Conservation (phyloP, 2,888 invertebrate genomes). For the Metallyticus violacea region DNA sequence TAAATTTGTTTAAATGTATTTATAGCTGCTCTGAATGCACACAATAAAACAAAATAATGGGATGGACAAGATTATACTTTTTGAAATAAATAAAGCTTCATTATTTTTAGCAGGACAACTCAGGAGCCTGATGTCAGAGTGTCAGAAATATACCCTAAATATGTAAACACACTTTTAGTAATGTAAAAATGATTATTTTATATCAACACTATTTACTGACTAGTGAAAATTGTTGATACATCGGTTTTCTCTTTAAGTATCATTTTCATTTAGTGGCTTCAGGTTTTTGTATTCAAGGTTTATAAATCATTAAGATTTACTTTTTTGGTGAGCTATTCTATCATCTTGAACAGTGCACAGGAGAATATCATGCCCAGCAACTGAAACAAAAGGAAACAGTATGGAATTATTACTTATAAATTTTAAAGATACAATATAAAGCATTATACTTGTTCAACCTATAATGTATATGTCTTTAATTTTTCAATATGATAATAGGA, state of each 20-base stretch:
- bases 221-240: background rate
- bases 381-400: constrained; percentile 58
- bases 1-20: no score
- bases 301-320: background rate
- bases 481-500: no score
- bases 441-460: no score
- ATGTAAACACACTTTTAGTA: background rate
- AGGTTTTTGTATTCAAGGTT: background rate
- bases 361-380: constrained; percentile 82
- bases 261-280: background rate
- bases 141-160: background rate
- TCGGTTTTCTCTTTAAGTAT: background rate
- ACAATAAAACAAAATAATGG: background rate
- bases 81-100: background rate
- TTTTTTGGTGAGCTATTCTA: constrained; percentile 51
- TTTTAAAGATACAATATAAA: no score
- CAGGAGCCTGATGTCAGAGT: background rate
- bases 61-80: background rate
- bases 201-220: background rate
- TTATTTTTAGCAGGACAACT: background rate
- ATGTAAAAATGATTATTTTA: background rate
- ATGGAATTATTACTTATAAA: background rate
- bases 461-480: no score
- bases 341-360: constrained; percentile 80
- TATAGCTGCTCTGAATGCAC: no score